Evolutionary conservation across 2,888 invertebrate genomes (phyloP).

Genomic region (Phymatocera aterrima): DNA sequence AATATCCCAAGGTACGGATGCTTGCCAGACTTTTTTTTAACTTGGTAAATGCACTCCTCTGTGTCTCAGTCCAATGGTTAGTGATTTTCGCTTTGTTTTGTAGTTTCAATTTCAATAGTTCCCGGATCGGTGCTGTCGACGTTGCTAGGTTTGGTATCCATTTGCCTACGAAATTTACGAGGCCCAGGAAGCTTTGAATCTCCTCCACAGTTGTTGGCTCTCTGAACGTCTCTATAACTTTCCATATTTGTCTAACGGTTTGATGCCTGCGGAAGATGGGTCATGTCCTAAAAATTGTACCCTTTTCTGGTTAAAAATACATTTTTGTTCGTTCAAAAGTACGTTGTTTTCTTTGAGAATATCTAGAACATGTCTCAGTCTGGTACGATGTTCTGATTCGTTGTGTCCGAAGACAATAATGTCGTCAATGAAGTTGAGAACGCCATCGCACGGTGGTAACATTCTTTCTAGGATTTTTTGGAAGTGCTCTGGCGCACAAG

Average conservation of each 20-base stretch:
- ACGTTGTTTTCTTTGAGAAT: too few relatives aligned
- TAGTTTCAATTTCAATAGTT: slow-evolving; percentile 23
- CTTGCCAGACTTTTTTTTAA: too few relatives aligned
- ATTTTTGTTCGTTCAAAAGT: slow-evolving; percentile 58
- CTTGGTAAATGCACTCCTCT: slow-evolving; percentile 47
- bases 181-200: slow-evolving; percentile 60
- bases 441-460: too few relatives aligned
- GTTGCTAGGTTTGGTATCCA: slow-evolving; percentile 61
- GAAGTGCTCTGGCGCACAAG: too few relatives aligned
- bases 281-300: slow-evolving; percentile 62
- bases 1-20: slow-evolving; percentile 57
- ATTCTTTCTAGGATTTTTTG: too few relatives aligned
- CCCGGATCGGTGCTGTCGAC: slow-evolving; percentile 45
- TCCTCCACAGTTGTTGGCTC: slow-evolving; percentile 56
- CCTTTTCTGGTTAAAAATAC: slow-evolving; percentile 54
- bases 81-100: slow-evolving; percentile 51
- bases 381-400: too few relatives aligned
- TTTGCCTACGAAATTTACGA: slow-evolving; percentile 60
- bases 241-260: not conserved
- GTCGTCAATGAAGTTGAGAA: too few relatives aligned
- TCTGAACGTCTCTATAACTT: not conserved
- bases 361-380: too few relatives aligned
- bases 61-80: slow-evolving; percentile 57
- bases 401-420: too few relatives aligned
- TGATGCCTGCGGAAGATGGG: slow-evolving; percentile 49